A percentile compares a stretch with the other conserved stretches of the same genome.
phyloP scores from a whole-genome alignment of 2,888 invertebrate genomes.

The Leucophora obtusa region DNA sequence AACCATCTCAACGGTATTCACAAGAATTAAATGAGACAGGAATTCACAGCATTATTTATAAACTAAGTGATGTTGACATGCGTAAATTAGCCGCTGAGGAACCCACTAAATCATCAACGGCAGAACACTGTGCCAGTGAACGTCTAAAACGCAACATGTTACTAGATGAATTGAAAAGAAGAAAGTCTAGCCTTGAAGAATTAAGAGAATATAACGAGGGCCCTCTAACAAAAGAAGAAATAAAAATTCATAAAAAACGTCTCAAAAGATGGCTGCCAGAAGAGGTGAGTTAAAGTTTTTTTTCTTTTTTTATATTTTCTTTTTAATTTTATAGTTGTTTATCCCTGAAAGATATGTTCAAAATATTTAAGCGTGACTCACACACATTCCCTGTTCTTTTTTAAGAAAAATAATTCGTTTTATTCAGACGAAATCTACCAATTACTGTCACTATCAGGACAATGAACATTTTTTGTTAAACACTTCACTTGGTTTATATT shows the following conservation, averaged over 20 bases:
- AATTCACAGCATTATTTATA: slow-evolving; percentile 91
- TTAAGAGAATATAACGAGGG: slow-evolving; percentile 14
- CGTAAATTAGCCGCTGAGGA: slow-evolving; percentile 63
- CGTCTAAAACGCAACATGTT: slow-evolving; percentile 72
- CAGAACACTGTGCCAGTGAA: slow-evolving; percentile 78
- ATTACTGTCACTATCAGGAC: slow-evolving; percentile 53
- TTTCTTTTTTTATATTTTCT: not conserved
- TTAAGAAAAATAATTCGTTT: too few relatives aligned
- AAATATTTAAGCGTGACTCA: too few relatives aligned
- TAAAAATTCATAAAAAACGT: slow-evolving; percentile 46
- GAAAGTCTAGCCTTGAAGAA: slow-evolving; percentile 61
- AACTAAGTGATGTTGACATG: slow-evolving; percentile 85
- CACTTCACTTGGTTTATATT: slow-evolving; percentile 7
- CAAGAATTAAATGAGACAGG: slow-evolving; percentile 79
- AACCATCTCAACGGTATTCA: slow-evolving; percentile 80
- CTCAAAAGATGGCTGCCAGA: slow-evolving; percentile 85
- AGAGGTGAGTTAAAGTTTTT: slow-evolving; percentile 79
- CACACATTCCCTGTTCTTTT: too few relatives aligned
- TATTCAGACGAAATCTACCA: slow-evolving; percentile 17
- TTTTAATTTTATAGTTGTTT: too few relatives aligned
- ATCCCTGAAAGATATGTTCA: too few relatives aligned
- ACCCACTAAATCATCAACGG: slow-evolving; percentile 74
- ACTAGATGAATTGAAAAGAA: slow-evolving; percentile 68
- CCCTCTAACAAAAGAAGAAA: not conserved
- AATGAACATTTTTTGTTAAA: slow-evolving; percentile 26